These are phyloP conservation scores for Karalla daura DNA, from an alignment of 2,797 vertebrate genomes.

Conservation along the genomic window DNA sequence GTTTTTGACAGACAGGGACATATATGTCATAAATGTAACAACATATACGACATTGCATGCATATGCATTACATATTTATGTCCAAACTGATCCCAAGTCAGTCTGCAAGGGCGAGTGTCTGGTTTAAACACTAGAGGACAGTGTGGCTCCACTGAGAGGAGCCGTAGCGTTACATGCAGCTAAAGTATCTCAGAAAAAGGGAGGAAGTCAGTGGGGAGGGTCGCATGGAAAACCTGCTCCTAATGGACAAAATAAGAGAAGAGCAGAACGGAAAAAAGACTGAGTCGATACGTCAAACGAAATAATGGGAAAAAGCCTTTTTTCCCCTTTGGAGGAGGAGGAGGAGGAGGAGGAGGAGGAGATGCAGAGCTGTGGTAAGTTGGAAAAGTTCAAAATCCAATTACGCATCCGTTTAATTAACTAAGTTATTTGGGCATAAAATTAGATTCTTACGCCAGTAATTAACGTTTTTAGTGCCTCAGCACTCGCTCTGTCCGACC, in stretches of 20 bases:
- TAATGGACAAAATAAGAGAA: slow-evolving; percentile 8
- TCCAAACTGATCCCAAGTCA: slow-evolving; percentile 14
- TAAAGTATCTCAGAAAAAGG: no score
- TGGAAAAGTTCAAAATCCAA: slow-evolving; percentile 44
- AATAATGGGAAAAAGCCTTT: not conserved
- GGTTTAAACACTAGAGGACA: slow-evolving; percentile 67
- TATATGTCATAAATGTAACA: not conserved
- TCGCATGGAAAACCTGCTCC: not conserved
- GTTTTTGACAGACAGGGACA: not conserved
- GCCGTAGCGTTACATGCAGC: not conserved
- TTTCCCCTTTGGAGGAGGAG: not conserved
- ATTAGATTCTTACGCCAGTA: slow-evolving; percentile 47
- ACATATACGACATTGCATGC: not conserved
- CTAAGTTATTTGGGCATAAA: slow-evolving; percentile 43
- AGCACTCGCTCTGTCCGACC: slow-evolving; percentile 4
- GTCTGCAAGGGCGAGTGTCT: not conserved
- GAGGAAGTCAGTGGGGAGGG: not conserved
- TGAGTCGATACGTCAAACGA: not conserved
- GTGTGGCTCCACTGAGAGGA: slow-evolving; percentile 44
- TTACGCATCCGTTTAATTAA: slow-evolving; percentile 48
- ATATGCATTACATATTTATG: not conserved
- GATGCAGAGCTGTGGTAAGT: slow-evolving; percentile 18
- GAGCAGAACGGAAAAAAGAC: not conserved
- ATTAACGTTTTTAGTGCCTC: slow-evolving; percentile 47
- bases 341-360: no score